phyloP scores from a whole-genome alignment of 2,888 invertebrate genomes.

The Scaptomyza polygonia region DNA sequence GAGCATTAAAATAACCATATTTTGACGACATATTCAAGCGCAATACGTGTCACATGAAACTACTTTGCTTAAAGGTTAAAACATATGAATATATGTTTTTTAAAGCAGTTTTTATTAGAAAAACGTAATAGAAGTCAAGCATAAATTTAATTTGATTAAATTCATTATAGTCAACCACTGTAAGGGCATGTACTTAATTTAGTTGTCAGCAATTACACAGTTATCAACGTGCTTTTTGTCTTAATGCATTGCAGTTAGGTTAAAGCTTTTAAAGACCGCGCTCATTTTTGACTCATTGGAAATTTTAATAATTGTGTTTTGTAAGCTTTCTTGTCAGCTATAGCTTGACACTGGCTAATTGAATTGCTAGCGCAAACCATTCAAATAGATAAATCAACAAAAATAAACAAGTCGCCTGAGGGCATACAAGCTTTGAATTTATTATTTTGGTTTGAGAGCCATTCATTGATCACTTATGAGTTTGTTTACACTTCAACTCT shows the following conservation, averaged over 20 bases:
- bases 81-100: neutral
- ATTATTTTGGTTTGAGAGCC: constrained; percentile 16
- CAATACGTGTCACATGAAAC: constrained; percentile 36
- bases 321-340: constrained; percentile 24
- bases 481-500: constrained; percentile 53
- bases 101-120: too few relatives aligned
- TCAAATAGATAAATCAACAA: constrained; percentile 49
- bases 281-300: constrained; percentile 13
- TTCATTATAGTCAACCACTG: constrained; percentile 3
- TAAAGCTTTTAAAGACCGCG: constrained; percentile 13
- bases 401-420: constrained; percentile 29
- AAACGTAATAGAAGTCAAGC: too few relatives aligned
- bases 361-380: constrained; percentile 32
- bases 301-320: neutral
- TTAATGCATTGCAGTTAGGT: neutral
- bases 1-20: constrained; percentile 13
- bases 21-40: constrained; percentile 11
- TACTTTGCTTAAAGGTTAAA: neutral
- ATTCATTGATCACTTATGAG: constrained; percentile 45
- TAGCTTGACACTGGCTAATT: constrained; percentile 37
- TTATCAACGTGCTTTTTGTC: constrained; percentile 17
- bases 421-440: constrained; percentile 10
- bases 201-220: constrained; percentile 8
- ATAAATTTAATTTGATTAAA: neutral
- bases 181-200: neutral